phyloP scores from a whole-genome alignment of 2,113 vertebrate species.

The Forbesichthys papilliferus region DNA sequence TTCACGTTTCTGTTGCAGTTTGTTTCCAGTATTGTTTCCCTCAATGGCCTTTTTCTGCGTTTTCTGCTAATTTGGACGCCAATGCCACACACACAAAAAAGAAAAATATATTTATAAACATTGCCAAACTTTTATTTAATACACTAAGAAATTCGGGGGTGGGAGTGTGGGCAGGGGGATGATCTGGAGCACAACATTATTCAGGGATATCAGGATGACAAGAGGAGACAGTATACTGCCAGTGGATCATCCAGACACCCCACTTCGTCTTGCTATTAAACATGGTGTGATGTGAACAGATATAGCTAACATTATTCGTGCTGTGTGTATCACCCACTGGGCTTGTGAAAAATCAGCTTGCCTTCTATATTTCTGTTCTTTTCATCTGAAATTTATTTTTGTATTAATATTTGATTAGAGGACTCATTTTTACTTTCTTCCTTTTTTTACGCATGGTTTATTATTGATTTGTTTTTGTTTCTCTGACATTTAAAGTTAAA shows the following conservation, averaged over 20 bases:
- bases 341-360: slow-evolving; percentile 81
- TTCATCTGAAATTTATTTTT: slow-evolving; percentile 80
- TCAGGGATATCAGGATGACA: slow-evolving; percentile 65
- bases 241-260: slow-evolving; percentile 67
- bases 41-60: slow-evolving; percentile 80
- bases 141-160: slow-evolving; percentile 18
- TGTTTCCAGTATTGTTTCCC: slow-evolving; percentile 67
- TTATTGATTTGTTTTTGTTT: slow-evolving; percentile 66
- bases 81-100: slow-evolving; percentile 62
- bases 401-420: slow-evolving; percentile 73
- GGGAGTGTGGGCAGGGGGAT: slow-evolving; percentile 33
- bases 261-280: slow-evolving; percentile 68
- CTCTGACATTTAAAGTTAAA: slow-evolving; percentile 78
- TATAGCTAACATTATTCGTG: slow-evolving; percentile 71
- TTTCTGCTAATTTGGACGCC: slow-evolving; percentile 74
- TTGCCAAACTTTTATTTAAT: slow-evolving; percentile 36
- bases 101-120: slow-evolving; percentile 8
- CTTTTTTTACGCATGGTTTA: slow-evolving; percentile 75
- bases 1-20: slow-evolving; percentile 53
- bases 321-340: slow-evolving; percentile 78
- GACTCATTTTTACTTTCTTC: slow-evolving; percentile 52
- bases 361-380: slow-evolving; percentile 76
- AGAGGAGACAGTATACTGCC: slow-evolving; percentile 66
- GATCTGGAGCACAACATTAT: slow-evolving; percentile 68
- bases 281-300: slow-evolving; percentile 72